Evolutionary conservation across 1,140 invertebrate species (phyloP), one percentile per base, ranked within the genome.

Genomic region (Phymorhynchus buccinoides): DNA sequence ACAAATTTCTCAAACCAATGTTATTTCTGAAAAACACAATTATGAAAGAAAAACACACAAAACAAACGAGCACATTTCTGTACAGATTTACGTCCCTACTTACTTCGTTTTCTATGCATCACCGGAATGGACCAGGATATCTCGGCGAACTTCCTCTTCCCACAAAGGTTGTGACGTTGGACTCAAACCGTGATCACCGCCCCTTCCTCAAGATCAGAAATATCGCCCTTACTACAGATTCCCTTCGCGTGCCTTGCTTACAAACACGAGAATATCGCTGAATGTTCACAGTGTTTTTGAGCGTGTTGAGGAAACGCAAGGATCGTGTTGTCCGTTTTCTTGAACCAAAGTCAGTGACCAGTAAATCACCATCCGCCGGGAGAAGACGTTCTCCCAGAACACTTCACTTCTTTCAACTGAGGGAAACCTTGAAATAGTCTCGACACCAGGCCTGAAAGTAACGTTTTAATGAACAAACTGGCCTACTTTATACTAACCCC

Each of bases 341-440:
- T 66, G 37, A 39, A 82, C n/a, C 32, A 82, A n/a, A 16, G 48
- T 82, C 30, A 82, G 48, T 3, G 80, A n/a, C 37, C 52, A 42
- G 16, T 35, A 82, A 35, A 22, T 39, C 56, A 2, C 39, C 80
- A 39, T 68, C 80, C 37, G 80, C 37, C 37, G 32, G 9, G 6
- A 82, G 27, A 66, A n/a, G n/a, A n/a, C n/a, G 37, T 27, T 39
- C n/a, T 39, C 16, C 52, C 80, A 1, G 30, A 66, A 35, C 80
- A 82, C 37, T 82, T 56, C 39, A 82, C 80, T 68, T 82, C 80
- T 56, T 82, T 30, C 68, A 82, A 39, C 27, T 56, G 66, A 4
- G 52, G 56, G 27, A 82, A 66, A 3, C 80, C 56, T n/a, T n/a
- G 32, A 41, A 82, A 82, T n/a, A 68, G 52, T 22, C 80, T 52